These are phyloP conservation scores for Gymnogyps californianus DNA, from an alignment of 2,113 vertebrate genomes.

Conservation along the genomic window DNA sequence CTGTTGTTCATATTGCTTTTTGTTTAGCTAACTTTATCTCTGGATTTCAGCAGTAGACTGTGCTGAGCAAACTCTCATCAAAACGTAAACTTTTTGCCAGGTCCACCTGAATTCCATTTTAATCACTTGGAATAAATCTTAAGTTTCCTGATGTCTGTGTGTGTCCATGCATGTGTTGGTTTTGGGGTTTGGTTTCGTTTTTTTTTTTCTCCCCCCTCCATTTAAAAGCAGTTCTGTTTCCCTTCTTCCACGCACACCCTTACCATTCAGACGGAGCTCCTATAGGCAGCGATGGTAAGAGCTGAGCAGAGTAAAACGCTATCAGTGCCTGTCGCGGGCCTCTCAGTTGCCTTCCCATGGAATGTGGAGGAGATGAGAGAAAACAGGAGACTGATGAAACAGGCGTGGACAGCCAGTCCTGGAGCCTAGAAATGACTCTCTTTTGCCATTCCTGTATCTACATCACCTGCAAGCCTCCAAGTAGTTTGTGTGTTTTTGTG, in stretches of 20 bases:
- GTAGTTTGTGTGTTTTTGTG: background rate
- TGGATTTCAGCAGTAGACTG: background rate
- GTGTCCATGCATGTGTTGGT: background rate
- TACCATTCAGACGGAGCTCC: background rate
- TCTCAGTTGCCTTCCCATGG: slow-evolving; percentile 62
- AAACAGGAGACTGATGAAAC: slow-evolving; percentile 72
- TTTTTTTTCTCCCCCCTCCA: background rate
- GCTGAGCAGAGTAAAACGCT: background rate
- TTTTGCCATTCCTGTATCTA: background rate
- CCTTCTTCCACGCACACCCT: background rate
- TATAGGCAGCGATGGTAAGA: background rate
- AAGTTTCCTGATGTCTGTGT: background rate
- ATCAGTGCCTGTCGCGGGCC: slow-evolving; percentile 43
- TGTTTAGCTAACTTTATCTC: slow-evolving; percentile 18
- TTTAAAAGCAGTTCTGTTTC: background rate
- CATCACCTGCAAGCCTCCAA: background rate
- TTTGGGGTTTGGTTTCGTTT: background rate
- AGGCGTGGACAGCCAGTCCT: slow-evolving; percentile 16
- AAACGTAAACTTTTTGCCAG: slow-evolving; percentile 25
- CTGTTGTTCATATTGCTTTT: background rate
- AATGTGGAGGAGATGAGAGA: slow-evolving; percentile 87
- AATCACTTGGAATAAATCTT: slow-evolving; percentile 35
- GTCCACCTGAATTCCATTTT: slow-evolving; percentile 39
- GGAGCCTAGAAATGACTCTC: background rate
- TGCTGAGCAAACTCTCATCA: background rate